Conservation (phyloP, 2,113 vertebrate genomes). For the Trichomycterus rosablanca region DNA sequence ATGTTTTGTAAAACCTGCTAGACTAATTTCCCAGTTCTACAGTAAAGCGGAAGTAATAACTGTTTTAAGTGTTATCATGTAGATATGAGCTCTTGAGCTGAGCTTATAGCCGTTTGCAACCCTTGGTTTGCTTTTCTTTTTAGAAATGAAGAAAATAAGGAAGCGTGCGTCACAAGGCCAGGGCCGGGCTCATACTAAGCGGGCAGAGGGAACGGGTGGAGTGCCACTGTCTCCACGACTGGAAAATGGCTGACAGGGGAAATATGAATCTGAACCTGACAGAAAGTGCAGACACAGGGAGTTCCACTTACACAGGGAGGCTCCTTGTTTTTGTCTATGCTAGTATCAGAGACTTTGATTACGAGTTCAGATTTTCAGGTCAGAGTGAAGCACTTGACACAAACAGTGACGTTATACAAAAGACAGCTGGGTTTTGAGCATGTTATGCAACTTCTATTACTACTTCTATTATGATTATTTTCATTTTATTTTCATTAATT, state of each 20-base stretch:
- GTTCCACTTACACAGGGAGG: conserved; percentile 37
- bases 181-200: conserved; percentile 50
- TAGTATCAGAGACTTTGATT: conserved; percentile 18
- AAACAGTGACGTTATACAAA: too few relatives aligned
- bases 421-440: too few relatives aligned
- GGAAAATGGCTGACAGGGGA: conserved; percentile 61
- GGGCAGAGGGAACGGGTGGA: conserved; percentile 60
- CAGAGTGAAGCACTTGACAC: background rate
- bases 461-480: too few relatives aligned
- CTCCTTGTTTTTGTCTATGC: conserved; percentile 35
- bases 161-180: conserved; percentile 51
- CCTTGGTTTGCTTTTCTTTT: conserved; percentile 46
- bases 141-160: conserved; percentile 56
- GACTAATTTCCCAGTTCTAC: background rate
- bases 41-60: background rate
- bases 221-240: conserved; percentile 55
- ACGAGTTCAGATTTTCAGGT: conserved; percentile 1
- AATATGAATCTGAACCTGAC: conserved; percentile 34
- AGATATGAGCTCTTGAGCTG: conserved; percentile 11
- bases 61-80: conserved; percentile 3
- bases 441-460: too few relatives aligned
- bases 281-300: conserved; percentile 41
- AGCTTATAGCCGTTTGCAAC: conserved; percentile 32
- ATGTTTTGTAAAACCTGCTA: too few relatives aligned
- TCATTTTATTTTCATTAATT: too few relatives aligned